Evolutionary conservation across 2,797 vertebrate species (phyloP).

Genomic region (Lepus oiostolus): DNA sequence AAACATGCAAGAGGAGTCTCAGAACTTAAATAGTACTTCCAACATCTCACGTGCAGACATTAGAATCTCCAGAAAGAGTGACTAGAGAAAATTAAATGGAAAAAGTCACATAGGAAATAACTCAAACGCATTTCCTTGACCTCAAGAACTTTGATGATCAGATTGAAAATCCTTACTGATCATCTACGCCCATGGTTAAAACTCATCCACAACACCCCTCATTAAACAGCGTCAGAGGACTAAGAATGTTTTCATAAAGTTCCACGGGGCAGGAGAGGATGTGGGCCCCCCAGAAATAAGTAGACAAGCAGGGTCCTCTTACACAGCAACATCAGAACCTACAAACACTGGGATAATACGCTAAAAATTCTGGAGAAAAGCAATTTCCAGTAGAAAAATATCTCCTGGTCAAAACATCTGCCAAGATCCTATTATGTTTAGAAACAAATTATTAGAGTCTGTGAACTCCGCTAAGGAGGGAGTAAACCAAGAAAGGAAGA

Average conservation of each 20-base stretch:
- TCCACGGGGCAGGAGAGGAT: not conserved
- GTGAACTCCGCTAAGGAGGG: not conserved
- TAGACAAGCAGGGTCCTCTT: not conserved
- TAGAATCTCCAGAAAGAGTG: not conserved
- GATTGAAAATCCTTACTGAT: not conserved
- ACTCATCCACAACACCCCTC: not conserved
- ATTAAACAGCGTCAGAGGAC: not conserved
- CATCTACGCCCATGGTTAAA: not conserved
- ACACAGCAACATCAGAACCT: not conserved
- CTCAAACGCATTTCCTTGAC: not conserved
- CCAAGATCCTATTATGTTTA: not conserved
- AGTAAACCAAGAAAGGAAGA: not conserved
- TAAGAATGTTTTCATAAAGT: not conserved
- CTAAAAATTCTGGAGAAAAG: constrained; percentile 29
- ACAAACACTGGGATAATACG: not conserved
- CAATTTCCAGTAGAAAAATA: not conserved
- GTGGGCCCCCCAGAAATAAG: not conserved
- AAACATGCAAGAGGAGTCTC: not conserved
- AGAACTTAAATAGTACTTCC: not conserved
- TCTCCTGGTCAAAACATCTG: not conserved
- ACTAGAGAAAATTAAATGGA: not conserved
- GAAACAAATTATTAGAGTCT: not conserved
- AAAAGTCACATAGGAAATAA: not conserved
- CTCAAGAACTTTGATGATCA: not conserved
- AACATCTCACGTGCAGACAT: not conserved